phyloP scores from a whole-genome alignment of 1,140 invertebrate species.

The Conus betulinus region DNA sequence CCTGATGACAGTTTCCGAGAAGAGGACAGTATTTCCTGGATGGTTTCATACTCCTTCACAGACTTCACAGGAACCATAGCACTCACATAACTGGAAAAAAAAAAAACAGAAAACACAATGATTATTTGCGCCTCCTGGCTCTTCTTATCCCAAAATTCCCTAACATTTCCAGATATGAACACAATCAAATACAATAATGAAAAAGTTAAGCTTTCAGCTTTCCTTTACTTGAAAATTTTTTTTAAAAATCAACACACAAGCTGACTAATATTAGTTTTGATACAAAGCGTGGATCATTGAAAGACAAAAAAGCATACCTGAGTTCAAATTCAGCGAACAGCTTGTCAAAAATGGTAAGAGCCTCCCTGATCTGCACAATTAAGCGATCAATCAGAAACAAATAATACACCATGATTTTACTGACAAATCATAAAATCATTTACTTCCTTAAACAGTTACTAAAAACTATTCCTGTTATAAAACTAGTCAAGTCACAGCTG shows the following conservation, averaged over 20 bases:
- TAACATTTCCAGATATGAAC: too few species aligned
- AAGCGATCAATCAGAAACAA: slow-evolving; percentile 8
- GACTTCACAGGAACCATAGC: slow-evolving; percentile 99
- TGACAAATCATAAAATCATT: too few species aligned
- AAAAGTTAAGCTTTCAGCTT: too few species aligned
- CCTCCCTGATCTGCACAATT: slow-evolving; percentile 80
- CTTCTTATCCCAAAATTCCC: too few species aligned
- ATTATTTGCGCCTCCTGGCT: too few species aligned
- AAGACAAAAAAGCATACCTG: slow-evolving; percentile 76
- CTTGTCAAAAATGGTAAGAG: slow-evolving; percentile 92
- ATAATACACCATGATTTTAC: background rate
- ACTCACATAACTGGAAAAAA: slow-evolving; percentile 89
- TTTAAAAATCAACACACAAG: too few species aligned
- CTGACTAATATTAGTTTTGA: too few species aligned
- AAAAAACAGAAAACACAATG: slow-evolving; percentile 14
- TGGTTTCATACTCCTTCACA: slow-evolving; percentile 96
- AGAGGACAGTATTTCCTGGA: slow-evolving; percentile 96
- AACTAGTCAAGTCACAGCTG: background rate
- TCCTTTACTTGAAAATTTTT: too few species aligned
- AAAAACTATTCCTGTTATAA: background rate
- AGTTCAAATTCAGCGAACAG: slow-evolving; percentile 98
- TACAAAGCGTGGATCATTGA: background rate
- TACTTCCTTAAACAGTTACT: background rate
- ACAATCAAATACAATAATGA: too few species aligned
- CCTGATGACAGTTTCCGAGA: slow-evolving; percentile 95